Evolutionary conservation across 1,140 invertebrate genomes (phyloP).

Genomic region (Atta cephalotes): DNA sequence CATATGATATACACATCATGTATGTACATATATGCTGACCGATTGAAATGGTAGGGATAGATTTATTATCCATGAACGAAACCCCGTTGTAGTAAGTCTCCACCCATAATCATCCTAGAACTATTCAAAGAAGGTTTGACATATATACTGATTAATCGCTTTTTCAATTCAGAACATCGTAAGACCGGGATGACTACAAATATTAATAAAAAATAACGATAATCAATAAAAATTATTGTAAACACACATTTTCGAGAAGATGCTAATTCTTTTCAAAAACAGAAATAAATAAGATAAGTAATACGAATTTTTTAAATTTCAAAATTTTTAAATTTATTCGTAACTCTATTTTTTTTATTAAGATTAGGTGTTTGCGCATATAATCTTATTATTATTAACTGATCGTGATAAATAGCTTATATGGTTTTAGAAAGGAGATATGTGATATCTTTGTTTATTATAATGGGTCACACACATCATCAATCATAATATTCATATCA

Average conservation of each 20-base stretch:
- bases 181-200: neutral
- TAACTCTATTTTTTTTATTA: neutral
- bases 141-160: neutral
- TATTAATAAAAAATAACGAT: neutral
- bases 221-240: neutral
- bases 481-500: conserved; percentile 20
- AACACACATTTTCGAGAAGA: neutral
- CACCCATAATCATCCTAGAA: neutral
- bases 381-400: neutral
- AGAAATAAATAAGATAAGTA: neutral
- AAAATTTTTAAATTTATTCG: neutral
- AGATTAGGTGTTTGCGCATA: neutral
- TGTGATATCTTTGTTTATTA: neutral
- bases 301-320: neutral
- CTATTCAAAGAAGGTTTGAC: neutral
- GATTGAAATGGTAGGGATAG: conserved; percentile 33
- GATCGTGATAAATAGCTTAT: neutral
- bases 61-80: conserved; percentile 66
- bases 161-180: neutral
- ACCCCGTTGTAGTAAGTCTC: conserved; percentile 16
- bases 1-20: conserved; percentile 66
- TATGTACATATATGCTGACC: conserved; percentile 63
- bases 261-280: neutral
- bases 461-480: neutral
- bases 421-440: neutral